These are phyloP conservation scores for Lasioglossum oenotherae DNA, from an alignment of 2,888 invertebrate genomes.

Conservation along the genomic window DNA sequence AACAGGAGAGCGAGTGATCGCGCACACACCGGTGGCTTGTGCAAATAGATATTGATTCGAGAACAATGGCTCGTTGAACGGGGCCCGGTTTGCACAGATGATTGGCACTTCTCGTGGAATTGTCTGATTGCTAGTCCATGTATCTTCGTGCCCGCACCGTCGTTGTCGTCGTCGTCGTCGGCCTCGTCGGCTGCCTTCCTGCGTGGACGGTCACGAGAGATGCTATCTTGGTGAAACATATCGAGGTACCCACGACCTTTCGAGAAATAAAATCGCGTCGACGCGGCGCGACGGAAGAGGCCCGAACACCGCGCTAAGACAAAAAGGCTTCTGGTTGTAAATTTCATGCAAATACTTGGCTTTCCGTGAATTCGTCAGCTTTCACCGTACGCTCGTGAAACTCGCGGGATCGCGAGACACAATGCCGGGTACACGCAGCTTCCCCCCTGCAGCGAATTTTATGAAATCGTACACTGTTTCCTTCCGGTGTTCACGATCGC, in stretches of 20 bases:
- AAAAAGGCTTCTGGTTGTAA: slow-evolving; percentile 66
- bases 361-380: slow-evolving; percentile 61
- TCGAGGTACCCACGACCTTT: slow-evolving; percentile 63
- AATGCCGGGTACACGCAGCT: slow-evolving; percentile 41
- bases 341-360: slow-evolving; percentile 75
- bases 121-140: slow-evolving; percentile 25
- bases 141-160: slow-evolving; percentile 24
- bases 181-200: slow-evolving; percentile 11
- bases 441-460: slow-evolving; percentile 11
- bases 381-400: slow-evolving; percentile 52
- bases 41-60: slow-evolving; percentile 49
- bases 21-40: slow-evolving; percentile 31
- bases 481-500: slow-evolving; percentile 15
- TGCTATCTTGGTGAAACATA: slow-evolving; percentile 58
- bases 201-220: slow-evolving; percentile 50
- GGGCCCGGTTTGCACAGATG: slow-evolving; percentile 35
- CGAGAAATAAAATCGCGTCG: slow-evolving; percentile 48
- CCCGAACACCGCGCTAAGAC: neutral
- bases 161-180: neutral
- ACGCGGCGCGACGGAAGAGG: slow-evolving; percentile 18
- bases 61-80: slow-evolving; percentile 56
- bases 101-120: slow-evolving; percentile 56
- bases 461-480: slow-evolving; percentile 24
- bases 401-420: slow-evolving; percentile 32
- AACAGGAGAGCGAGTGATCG: neutral